These are phyloP conservation scores for Drosophila ambigua DNA, from an alignment of 1,140 invertebrate genomes.

Conservation along the genomic window DNA sequence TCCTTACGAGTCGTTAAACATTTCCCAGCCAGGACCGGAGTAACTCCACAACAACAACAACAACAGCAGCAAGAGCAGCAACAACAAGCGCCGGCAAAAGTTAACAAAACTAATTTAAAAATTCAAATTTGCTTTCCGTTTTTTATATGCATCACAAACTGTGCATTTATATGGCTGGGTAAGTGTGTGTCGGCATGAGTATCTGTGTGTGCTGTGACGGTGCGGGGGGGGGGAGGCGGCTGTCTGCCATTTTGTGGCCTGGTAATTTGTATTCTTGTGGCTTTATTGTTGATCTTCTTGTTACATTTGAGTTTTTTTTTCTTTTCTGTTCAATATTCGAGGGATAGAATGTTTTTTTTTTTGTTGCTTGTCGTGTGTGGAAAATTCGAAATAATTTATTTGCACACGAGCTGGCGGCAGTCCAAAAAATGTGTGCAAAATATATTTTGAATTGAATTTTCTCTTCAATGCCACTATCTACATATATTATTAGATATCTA, in stretches of 20 bases:
- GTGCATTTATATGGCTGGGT: conserved; percentile 73
- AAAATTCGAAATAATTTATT: conserved; percentile 61
- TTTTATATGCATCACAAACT: conserved; percentile 80
- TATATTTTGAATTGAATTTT: conserved; percentile 28
- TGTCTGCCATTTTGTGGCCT: conserved; percentile 54
- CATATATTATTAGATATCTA: too few species aligned
- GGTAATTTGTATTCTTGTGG: conserved; percentile 80
- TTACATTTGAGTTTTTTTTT: conserved; percentile 53
- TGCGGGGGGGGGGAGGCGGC: neutral
- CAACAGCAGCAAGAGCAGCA: conserved; percentile 54
- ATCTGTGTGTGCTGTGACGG: conserved; percentile 17
- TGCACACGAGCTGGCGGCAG: conserved; percentile 7
- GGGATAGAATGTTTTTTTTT: conserved; percentile 35
- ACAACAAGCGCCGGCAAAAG: conserved; percentile 47
- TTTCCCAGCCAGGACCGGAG: conserved; percentile 48
- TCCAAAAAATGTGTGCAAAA: conserved; percentile 3
- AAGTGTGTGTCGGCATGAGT: conserved; percentile 21
- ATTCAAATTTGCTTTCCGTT: conserved; percentile 82
- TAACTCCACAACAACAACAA: conserved; percentile 42
- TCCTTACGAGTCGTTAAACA: conserved; percentile 82
- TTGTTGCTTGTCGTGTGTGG: conserved; percentile 7
- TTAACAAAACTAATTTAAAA: conserved; percentile 83
- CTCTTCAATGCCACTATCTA: neutral
- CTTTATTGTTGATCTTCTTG: conserved; percentile 77
- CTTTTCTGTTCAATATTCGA: conserved; percentile 18